phyloP scores from a whole-genome alignment of 2,888 invertebrate species.

The Leptothorax acervorum region DNA sequence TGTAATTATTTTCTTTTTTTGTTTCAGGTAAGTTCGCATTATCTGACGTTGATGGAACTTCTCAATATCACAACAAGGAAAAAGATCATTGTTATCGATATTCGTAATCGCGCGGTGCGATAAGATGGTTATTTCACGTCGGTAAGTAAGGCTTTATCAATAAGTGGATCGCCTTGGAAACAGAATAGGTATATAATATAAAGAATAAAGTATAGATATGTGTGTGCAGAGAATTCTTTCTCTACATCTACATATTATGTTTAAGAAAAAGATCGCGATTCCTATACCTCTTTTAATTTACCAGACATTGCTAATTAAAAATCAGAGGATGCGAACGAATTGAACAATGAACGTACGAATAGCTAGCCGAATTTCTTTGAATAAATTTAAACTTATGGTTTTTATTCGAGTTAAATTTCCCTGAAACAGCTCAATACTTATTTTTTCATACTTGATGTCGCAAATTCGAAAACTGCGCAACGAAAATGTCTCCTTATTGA shows the following conservation, averaged over 20 bases:
- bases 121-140: slow-evolving; percentile 43
- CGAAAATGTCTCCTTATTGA: not conserved
- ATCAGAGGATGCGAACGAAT: not conserved
- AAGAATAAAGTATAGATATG: not conserved
- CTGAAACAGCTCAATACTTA: not conserved
- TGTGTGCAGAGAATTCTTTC: not conserved
- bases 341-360: not conserved
- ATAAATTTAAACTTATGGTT: not conserved
- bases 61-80: slow-evolving; percentile 52
- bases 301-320: not conserved
- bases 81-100: slow-evolving; percentile 44
- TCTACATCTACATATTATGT: not conserved
- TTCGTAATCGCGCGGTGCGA: slow-evolving; percentile 44
- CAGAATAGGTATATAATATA: not conserved
- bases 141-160: slow-evolving; percentile 44
- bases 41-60: slow-evolving; percentile 32
- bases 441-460: not conserved
- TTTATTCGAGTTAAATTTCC: not conserved
- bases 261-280: not conserved
- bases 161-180: slow-evolving; percentile 21
- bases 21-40: slow-evolving; percentile 70
- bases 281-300: not conserved
- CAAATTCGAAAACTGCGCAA: not conserved
- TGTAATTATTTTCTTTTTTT: slow-evolving; percentile 40
- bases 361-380: not conserved